Base-by-base conservation (phyloP, 2,113 vertebrate genomes). In the Origma solitaria region DNA sequence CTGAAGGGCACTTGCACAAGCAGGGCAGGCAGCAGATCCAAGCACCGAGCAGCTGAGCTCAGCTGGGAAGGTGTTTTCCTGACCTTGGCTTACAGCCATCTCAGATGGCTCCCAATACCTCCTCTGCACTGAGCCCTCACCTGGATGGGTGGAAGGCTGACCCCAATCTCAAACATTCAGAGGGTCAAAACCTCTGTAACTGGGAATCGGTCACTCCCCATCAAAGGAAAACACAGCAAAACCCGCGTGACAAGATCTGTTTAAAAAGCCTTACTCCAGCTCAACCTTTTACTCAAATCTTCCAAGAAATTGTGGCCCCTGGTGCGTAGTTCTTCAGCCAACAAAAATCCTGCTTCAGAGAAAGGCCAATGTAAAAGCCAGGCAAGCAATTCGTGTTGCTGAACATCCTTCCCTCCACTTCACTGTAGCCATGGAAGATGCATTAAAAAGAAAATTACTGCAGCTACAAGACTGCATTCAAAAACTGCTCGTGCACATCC, bases 371-470 rank as follows among this genome's bases (percentile, higher is more conserved):
- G 5, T 58, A 71, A 87, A 88, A 85, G 31, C 35, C 64, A 84
- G 45, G 45, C 30, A 31, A 92, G 71, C 3, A 4, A 86, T 33
- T 91, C 72, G 73, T 84, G 10, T 2, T 47, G 62, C 51, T 70
- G 56, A 88, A 76, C 1, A 1, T 23, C 35, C 15, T 69, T n/a
- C 53, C 42, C 42, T 72, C 11, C 27, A 15, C 56, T 60, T 68
- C 21, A 7, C 10, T 15, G 30, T 10, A 16, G 84, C 58, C 53
- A 82, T 42, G 62, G 58, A 88, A 65, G 88, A 35, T 8, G 21
- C 10, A 49, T 70, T 77, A 90, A 85, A 90, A 79, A 70, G n/a
- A 80, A 89, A 90, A 94, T 51, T 83, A 54, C 40, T 83, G 71
- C 44, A 86, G 69, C 54, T 38, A 69, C 40, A 82, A 90, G 35